A percentile compares a stretch with the other conserved stretches of the same genome.
These are phyloP conservation scores for Heliconius ethilla DNA, from an alignment of 2,888 invertebrate species.

Conservation along the genomic window DNA sequence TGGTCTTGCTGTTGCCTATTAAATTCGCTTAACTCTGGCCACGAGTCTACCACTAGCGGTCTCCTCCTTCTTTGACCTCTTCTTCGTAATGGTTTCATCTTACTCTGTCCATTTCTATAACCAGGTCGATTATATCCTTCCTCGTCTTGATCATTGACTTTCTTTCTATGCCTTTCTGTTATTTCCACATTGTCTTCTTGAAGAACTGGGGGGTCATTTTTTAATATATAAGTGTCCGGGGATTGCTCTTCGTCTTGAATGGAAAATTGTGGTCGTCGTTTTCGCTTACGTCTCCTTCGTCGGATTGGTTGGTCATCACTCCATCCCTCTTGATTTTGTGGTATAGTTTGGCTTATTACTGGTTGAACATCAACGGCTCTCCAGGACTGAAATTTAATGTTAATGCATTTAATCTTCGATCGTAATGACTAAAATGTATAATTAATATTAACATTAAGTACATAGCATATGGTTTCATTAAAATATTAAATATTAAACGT, in stretches of 20 bases:
- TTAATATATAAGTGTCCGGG: constrained; percentile 54
- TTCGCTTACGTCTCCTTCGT: constrained; percentile 82
- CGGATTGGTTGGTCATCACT: constrained; percentile 66
- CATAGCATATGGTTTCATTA: background rate
- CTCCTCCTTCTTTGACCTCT: constrained; percentile 65
- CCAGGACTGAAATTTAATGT: constrained; percentile 76
- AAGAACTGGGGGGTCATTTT: constrained; percentile 54
- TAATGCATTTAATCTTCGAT: background rate
- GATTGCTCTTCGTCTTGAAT: constrained; percentile 54
- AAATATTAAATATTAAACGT: background rate
- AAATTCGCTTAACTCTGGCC: constrained; percentile 61
- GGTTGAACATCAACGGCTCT: constrained; percentile 68
- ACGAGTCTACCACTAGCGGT: constrained; percentile 54
- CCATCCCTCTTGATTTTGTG: constrained; percentile 55
- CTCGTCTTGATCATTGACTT: constrained; percentile 51
- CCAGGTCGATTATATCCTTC: constrained; percentile 50
- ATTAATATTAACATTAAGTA: background rate
- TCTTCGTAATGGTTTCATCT: constrained; percentile 64
- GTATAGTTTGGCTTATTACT: constrained; percentile 52
- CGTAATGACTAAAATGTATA: too few relatives aligned
- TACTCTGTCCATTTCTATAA: constrained; percentile 68
- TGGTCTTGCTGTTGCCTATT: constrained; percentile 44
- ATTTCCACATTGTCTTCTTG: constrained; percentile 56
- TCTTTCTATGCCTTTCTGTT: constrained; percentile 64
- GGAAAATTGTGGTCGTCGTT: constrained; percentile 79